These are phyloP conservation scores for Hymenopus coronatus DNA, from an alignment of 2,888 invertebrate genomes.

Conservation along the genomic window DNA sequence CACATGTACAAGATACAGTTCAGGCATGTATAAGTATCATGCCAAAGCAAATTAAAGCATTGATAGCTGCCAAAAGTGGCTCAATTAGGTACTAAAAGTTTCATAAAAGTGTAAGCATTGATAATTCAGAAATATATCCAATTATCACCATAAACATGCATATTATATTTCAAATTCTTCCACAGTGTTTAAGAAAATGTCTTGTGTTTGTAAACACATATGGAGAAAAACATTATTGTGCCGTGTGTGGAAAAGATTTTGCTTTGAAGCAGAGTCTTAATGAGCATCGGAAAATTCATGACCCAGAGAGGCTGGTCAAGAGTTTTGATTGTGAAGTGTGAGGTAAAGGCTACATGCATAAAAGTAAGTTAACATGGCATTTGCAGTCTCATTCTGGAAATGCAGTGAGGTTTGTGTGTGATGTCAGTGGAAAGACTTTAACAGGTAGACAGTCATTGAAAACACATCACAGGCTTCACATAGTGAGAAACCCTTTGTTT, in stretches of 20 bases:
- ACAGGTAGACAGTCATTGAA: slow-evolving; percentile 58
- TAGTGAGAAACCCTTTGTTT: slow-evolving; percentile 41
- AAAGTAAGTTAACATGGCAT: slow-evolving; percentile 37
- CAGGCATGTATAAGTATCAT: too few species aligned
- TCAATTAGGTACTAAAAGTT: too few species aligned
- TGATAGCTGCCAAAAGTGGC: too few species aligned
- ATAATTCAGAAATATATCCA: too few species aligned
- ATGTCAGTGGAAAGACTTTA: slow-evolving; percentile 60
- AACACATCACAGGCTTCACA: slow-evolving; percentile 60
- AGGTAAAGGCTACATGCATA: slow-evolving; percentile 37
- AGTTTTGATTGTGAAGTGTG: slow-evolving; percentile 40
- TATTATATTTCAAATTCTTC: too few species aligned
- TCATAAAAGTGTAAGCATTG: too few species aligned
- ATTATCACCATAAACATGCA: too few species aligned
- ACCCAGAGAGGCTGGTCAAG: neutral
- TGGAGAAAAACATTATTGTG: slow-evolving; percentile 19
- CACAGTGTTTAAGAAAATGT: too few species aligned
- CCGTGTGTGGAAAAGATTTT: slow-evolving; percentile 19
- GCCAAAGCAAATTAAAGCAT: too few species aligned
- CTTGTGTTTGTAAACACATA: slow-evolving; percentile 8
- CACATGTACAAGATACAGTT: too few species aligned
- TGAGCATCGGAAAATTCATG: slow-evolving; percentile 27
- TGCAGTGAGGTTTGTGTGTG: slow-evolving; percentile 55
- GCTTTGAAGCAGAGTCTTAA: slow-evolving; percentile 45
- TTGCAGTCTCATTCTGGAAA: slow-evolving; percentile 35